These are phyloP conservation scores for Drosophila affinis DNA, from an alignment of 2,888 invertebrate species.

Conservation along the genomic window DNA sequence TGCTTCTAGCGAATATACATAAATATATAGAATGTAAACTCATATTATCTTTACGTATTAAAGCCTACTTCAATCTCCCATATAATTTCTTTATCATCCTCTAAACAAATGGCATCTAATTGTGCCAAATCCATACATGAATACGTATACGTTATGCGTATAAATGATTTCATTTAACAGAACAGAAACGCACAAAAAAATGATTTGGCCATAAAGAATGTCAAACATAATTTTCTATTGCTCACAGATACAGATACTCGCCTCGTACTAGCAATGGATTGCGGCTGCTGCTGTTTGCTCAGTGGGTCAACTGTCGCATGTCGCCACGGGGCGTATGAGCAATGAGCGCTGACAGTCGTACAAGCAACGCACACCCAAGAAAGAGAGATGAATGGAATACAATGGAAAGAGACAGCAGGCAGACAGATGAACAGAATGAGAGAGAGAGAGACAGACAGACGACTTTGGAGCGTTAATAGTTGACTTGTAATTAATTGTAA, in stretches of 20 bases:
- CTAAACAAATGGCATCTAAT: slow-evolving; percentile 14
- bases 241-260: neutral
- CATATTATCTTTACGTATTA: too few species aligned
- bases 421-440: slow-evolving; percentile 8
- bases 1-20: too few species aligned
- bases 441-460: slow-evolving; percentile 7
- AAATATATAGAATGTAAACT: too few species aligned
- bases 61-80: too few species aligned
- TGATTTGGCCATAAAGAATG: slow-evolving; percentile 34
- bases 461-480: slow-evolving; percentile 55
- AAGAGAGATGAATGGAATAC: slow-evolving; percentile 19
- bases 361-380: slow-evolving; percentile 23
- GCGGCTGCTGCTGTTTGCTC: slow-evolving; percentile 8
- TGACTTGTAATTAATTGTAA: slow-evolving; percentile 70
- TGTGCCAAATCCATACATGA: slow-evolving; percentile 29
- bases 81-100: neutral
- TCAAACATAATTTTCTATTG: slow-evolving; percentile 38
- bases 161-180: slow-evolving; percentile 18
- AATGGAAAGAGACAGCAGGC: slow-evolving; percentile 6
- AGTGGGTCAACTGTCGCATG: slow-evolving; percentile 55
- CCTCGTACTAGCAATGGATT: neutral
- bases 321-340: slow-evolving; percentile 64
- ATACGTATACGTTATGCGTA: neutral
- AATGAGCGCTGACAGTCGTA: slow-evolving; percentile 54
- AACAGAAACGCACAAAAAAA: slow-evolving; percentile 14